Evolutionary conservation across 2,113 vertebrate species (phyloP), one percentile per base, ranked within the genome.

Genomic region (Gadus macrocephalus): DNA sequence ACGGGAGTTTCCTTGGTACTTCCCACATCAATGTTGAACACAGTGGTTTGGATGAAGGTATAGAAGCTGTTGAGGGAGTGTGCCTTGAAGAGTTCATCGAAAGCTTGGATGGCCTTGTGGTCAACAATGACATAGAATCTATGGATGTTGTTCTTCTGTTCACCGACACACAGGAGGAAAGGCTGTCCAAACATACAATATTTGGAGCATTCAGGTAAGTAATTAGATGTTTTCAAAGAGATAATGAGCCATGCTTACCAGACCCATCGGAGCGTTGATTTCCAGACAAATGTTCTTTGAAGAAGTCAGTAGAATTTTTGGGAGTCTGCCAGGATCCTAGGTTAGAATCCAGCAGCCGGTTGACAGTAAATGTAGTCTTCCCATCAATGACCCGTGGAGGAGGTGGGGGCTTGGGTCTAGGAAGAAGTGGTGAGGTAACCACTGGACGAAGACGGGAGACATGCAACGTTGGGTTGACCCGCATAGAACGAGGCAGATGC

Each of bases 51-150:
- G 59, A 61, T 61, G 17, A 25, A 61, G 19, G 59, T 20, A 20
- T 61, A 61, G 59, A 61, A 61, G 59, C n/a, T 61, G 59, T 20
- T 19, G 59, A 61, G 59, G 59, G 59, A 73, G 17, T 68, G 64
- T 17, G 20, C 31, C 27, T 73, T 73, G 38, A 73, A 73, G 15
- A 67, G 56, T 56, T 73, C 71, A 67, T 67, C 71, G 61, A 73
- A 73, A 19, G 28, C 71, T n/a, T 56, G 64, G 56, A 73, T 53
- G 16, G 66, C 56, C 49, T 73, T 73, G 31, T 53, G n/a, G 65
- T 73, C 65, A 19, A 73, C 15, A 17, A 62, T 72, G 27, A 73
- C 25, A 35, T 49, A 73, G 58, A 62, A 73, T n/a, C 27, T 67
- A 25, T 31, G 56, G 28, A 72, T 66, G 49, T 42, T 66, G 20